Evolutionary conservation across 37 sponge, comb jelly and placozoan species (phyloP), one percentile per base, ranked within the genome.

Genomic region (Theonella swinhoei): DNA sequence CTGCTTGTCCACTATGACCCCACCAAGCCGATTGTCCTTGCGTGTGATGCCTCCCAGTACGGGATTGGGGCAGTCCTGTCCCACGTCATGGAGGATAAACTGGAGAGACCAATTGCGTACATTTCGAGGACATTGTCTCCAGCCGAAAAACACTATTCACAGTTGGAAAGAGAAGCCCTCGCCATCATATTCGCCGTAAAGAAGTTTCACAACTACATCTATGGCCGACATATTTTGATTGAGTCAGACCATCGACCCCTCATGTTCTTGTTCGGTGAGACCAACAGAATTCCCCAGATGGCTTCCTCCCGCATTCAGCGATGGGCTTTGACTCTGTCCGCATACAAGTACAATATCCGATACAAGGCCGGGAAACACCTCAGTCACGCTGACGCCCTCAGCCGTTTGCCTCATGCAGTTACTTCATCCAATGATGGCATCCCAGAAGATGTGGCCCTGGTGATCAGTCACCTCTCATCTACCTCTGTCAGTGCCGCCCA

Each of bases 81-180:
- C 32, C 65, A 78, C 37, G 24, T 59, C 24, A 78, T 65, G 40
- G 66, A 62, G 24, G 82, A 82, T 76, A 65, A 71, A 8, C 36
- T 64, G 1, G 83, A 88, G 34, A 81, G 71, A 24, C 78, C 88
- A 3, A 64, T 81, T 22, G 62, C 61, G 14, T 87, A 31, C 80
- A 75, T 68, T 14, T 74, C 75, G 23, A 38, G 83, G 22, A 33
- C 82, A 24, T 59, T 81, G 29, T 70, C 82, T 20, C 30, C 23
- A 25, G 74, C 74, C 76, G 75, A 72, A 30, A 34, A 71, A 8
- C n/a, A 30, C n/a, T 71, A 71, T n/a, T 38, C 73, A 25, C 73
- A 71, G 32, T 25, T 71, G 31, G 73, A 71, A 25, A 34, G 31
- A 71, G 73, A 71, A 5, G 73, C 73, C n/a, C 73, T 71, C 32